Evolutionary conservation across 2,888 invertebrate genomes (phyloP).

Genomic region (Drosophila percnosoma): DNA sequence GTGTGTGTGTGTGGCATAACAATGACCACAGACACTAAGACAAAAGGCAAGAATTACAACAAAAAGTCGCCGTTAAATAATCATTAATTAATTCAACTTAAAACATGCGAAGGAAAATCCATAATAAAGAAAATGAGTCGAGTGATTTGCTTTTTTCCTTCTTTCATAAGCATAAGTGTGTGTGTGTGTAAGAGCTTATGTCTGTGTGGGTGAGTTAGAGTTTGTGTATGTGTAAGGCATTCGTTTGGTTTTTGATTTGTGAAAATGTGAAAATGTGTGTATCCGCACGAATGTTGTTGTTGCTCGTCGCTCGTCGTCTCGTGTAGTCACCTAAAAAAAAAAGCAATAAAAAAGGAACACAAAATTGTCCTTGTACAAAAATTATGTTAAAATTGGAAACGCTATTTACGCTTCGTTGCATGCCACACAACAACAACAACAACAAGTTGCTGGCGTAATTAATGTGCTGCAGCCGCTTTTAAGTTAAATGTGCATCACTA

Average conservation of each 20-base stretch:
- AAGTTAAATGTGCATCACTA: slow-evolving; percentile 41
- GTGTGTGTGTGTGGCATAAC: slow-evolving; percentile 46
- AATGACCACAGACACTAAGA: slow-evolving; percentile 61
- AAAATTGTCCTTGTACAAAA: slow-evolving; percentile 60
- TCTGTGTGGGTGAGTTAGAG: slow-evolving; percentile 34
- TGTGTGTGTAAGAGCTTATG: slow-evolving; percentile 33
- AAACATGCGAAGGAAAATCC: slow-evolving; percentile 64
- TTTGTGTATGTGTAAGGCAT: slow-evolving; percentile 58
- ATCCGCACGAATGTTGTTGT: slow-evolving; percentile 67
- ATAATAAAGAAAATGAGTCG: slow-evolving; percentile 48
- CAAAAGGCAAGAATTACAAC: slow-evolving; percentile 22
- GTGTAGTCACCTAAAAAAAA: slow-evolving; percentile 28
- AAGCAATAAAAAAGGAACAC: slow-evolving; percentile 28
- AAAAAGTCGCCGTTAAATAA: slow-evolving; percentile 38
- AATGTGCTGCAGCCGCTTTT: slow-evolving; percentile 45
- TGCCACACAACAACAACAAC: slow-evolving; percentile 30
- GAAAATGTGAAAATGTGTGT: slow-evolving; percentile 81
- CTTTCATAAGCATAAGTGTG: slow-evolving; percentile 20
- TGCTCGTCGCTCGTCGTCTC: slow-evolving; percentile 35
- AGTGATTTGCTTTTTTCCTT: slow-evolving; percentile 26
- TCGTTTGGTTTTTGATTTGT: slow-evolving; percentile 78
- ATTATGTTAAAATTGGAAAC: slow-evolving; percentile 40
- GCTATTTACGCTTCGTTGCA: slow-evolving; percentile 33
- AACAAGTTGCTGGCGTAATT: slow-evolving; percentile 66
- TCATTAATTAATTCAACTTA: slow-evolving; percentile 54